Conservation (phyloP, 1,140 invertebrate species). For the Pseudomyrmex gracilis region DNA sequence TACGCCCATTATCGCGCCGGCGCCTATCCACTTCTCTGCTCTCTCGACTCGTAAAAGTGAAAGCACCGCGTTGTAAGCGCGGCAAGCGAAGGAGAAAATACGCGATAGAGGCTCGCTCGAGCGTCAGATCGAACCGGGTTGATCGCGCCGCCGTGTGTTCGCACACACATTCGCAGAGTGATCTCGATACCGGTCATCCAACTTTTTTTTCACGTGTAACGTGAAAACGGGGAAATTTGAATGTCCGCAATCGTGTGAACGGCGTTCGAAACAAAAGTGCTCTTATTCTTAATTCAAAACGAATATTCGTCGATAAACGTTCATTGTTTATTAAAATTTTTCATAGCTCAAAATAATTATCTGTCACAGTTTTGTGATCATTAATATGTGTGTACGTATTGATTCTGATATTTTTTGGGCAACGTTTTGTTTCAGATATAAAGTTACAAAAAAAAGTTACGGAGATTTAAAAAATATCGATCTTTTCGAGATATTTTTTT, state of each 20-base stretch:
- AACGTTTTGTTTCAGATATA: too few relatives aligned
- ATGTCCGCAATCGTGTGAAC: not conserved
- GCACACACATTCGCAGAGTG: not conserved
- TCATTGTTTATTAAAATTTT: too few relatives aligned
- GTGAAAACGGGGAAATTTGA: not conserved
- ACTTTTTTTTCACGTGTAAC: not conserved
- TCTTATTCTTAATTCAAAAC: too few relatives aligned
- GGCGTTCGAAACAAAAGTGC: not conserved
- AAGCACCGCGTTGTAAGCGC: constrained; percentile 67
- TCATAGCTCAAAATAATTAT: too few relatives aligned
- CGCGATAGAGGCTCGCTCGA: constrained; percentile 59
- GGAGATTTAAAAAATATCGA: not conserved
- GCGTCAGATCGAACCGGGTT: constrained; percentile 50
- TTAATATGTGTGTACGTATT: too few relatives aligned
- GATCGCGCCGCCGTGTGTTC: not conserved
- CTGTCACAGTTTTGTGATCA: too few relatives aligned
- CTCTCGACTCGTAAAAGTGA: constrained; percentile 73
- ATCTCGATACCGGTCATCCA: constrained; percentile 24
- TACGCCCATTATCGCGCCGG: constrained; percentile 1
- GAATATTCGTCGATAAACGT: not conserved
- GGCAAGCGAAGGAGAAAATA: constrained; percentile 73
- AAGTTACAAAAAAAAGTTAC: too few relatives aligned
- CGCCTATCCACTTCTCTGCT: constrained; percentile 35
- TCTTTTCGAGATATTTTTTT: not conserved
- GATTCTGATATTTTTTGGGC: too few relatives aligned